A percentile compares a stretch with the other conserved stretches of the same genome.
Conservation (phyloP, 2,888 invertebrate genomes). For the Phragmatobia fuliginosa region DNA sequence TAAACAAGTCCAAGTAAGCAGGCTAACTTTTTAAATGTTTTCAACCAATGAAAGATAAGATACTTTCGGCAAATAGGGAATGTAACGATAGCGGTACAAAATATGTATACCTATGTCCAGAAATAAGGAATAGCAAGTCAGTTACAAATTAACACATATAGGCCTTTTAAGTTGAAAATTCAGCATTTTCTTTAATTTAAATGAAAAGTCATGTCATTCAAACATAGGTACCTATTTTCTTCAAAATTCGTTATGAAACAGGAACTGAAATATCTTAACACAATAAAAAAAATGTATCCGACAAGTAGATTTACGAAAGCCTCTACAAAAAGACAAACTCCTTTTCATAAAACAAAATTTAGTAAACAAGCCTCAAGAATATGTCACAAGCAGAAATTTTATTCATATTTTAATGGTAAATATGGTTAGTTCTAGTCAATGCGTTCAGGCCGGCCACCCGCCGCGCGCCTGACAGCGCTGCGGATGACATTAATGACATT, state of each 20-base stretch:
- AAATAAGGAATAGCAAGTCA: not conserved
- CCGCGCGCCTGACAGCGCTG: constrained; percentile 54
- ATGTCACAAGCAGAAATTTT: constrained; percentile 11
- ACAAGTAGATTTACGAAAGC: not conserved
- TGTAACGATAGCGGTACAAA: not conserved
- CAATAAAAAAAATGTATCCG: not conserved
- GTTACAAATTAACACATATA: not conserved
- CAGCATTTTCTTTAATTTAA: too few species aligned
- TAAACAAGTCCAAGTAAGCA: not conserved
- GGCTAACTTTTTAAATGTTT: constrained; percentile 1
- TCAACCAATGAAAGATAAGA: not conserved
- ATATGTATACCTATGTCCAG: not conserved
- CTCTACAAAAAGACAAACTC: not conserved
- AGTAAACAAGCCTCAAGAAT: constrained; percentile 5
- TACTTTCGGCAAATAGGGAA: not conserved
- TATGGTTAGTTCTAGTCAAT: constrained; percentile 12
- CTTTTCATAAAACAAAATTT: not conserved
- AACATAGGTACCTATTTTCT: too few species aligned
- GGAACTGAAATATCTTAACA: not conserved
- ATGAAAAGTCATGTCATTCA: too few species aligned
- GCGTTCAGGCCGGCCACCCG: constrained; percentile 41
- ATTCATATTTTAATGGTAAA: constrained; percentile 15
- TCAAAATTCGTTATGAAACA: not conserved
- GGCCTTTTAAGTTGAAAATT: too few species aligned
- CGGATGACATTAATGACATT: constrained; percentile 70